Conservation (phyloP, 2,888 invertebrate species). For the Gibbula magus region DNA sequence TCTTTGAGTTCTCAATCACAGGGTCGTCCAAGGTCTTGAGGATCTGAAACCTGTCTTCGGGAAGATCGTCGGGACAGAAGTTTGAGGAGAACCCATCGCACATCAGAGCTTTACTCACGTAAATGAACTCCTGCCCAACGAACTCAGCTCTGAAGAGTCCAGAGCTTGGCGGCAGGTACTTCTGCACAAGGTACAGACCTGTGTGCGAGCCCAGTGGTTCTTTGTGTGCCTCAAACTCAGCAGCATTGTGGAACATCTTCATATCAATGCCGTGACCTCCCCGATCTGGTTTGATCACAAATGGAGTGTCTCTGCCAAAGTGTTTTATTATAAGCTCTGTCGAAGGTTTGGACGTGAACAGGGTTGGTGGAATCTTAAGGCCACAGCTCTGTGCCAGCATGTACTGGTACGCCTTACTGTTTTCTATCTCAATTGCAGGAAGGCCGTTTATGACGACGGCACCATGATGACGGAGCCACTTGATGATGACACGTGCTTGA, state of each 20-base stretch:
- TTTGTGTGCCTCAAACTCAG: constrained; percentile 19
- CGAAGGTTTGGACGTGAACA: constrained; percentile 13
- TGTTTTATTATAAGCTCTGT: background rate
- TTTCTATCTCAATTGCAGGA: constrained; percentile 18
- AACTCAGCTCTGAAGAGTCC: constrained; percentile 16
- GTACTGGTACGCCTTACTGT: constrained; percentile 28
- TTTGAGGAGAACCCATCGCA: constrained; percentile 24
- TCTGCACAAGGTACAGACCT: constrained; percentile 33
- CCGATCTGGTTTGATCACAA: constrained; percentile 33
- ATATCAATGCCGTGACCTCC: constrained; percentile 29
- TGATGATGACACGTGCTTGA: constrained; percentile 12
- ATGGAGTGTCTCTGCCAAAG: constrained; percentile 22
- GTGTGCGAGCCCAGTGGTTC: constrained; percentile 23
- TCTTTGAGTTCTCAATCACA: constrained; percentile 20
- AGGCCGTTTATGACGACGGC: constrained; percentile 6
- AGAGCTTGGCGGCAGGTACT: background rate
- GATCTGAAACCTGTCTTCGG: constrained; percentile 22
- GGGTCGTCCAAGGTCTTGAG: constrained; percentile 17
- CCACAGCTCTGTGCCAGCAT: background rate
- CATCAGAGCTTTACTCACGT: constrained; percentile 16
- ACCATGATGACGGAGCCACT: constrained; percentile 12
- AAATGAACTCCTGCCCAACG: constrained; percentile 17
- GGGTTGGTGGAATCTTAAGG: background rate
- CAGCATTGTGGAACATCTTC: constrained; percentile 10
- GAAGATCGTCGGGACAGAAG: constrained; percentile 30